Evolutionary conservation across 64 coral and sea anemone genomes (phyloP).

Genomic region (Pocillopora verrucosa): DNA sequence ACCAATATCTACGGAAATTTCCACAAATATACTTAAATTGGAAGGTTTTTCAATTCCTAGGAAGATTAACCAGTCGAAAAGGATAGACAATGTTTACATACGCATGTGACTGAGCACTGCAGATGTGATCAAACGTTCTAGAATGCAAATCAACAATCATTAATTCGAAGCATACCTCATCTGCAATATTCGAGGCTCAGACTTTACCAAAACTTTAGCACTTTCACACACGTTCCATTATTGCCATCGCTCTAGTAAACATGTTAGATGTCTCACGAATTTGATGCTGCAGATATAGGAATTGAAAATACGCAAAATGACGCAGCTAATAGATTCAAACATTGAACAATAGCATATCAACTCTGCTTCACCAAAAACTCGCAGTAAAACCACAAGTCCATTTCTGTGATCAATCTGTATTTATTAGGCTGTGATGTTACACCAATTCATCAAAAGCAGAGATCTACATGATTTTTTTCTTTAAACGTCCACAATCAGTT

Average conservation of each 20-base stretch:
- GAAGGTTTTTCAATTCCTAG: too few species aligned
- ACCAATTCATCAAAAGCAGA: constrained; percentile 29
- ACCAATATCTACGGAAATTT: too few species aligned
- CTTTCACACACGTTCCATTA: too few species aligned
- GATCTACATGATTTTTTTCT: constrained; percentile 19
- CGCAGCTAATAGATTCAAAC: neutral
- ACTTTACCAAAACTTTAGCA: too few species aligned
- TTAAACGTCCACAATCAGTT: constrained; percentile 35
- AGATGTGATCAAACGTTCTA: neutral
- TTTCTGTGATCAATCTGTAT: constrained; percentile 40
- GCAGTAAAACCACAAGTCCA: neutral
- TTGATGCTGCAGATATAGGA: neutral
- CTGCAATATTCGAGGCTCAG: too few species aligned
- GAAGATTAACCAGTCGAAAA: too few species aligned
- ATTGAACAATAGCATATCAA: neutral
- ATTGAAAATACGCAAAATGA: neutral
- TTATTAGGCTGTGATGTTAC: constrained; percentile 33
- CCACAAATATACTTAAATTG: too few species aligned
- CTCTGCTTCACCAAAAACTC: neutral
- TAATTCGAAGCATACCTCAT: neutral
- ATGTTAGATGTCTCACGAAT: too few species aligned
- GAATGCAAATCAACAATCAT: neutral
- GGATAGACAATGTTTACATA: too few species aligned
- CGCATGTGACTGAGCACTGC: neutral
- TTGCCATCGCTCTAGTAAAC: too few species aligned